A percentile compares a stretch with the other conserved stretches of the same genome.
Conservation (phyloP, 2,888 invertebrate species). For the Oscheius sp. region DNA sequence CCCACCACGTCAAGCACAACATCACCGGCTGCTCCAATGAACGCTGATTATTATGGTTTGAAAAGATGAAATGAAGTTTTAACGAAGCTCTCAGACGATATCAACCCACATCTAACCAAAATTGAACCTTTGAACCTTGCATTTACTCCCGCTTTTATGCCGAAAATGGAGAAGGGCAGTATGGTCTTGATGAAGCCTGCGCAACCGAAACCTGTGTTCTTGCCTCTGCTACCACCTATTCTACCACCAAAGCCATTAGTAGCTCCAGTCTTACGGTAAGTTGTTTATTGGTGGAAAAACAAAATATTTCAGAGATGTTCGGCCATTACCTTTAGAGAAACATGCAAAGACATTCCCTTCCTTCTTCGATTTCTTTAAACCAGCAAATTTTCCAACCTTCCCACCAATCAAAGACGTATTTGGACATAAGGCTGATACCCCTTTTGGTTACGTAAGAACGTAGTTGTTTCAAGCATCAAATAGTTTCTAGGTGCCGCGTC, state of each 20-base stretch:
- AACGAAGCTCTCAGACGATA: slow-evolving; percentile 8
- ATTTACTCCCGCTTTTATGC: background rate
- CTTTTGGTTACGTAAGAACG: slow-evolving; percentile 7
- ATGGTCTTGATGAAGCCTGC: slow-evolving; percentile 13
- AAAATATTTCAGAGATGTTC: slow-evolving; percentile 9
- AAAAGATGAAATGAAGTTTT: background rate
- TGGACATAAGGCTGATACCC: background rate
- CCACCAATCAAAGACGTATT: slow-evolving; percentile 31
- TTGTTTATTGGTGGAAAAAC: background rate
- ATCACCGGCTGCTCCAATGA: slow-evolving; percentile 7
- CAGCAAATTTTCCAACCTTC: slow-evolving; percentile 38
- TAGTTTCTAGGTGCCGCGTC: slow-evolving; percentile 20
- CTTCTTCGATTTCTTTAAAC: slow-evolving; percentile 50
- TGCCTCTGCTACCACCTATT: background rate
- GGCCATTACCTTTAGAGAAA: slow-evolving; percentile 24
- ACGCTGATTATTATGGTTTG: slow-evolving; percentile 29
- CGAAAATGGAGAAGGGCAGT: slow-evolving; percentile 8
- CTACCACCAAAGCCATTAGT: no score
- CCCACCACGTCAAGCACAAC: slow-evolving; percentile 3
- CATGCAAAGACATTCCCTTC: slow-evolving; percentile 34
- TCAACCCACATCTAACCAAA: slow-evolving; percentile 9
- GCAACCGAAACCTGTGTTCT: background rate
- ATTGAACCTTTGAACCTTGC: background rate
- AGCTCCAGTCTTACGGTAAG: background rate
- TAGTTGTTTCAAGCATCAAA: background rate